Conservation (phyloP, 2,888 invertebrate genomes). For the Tiliacea citrago region DNA sequence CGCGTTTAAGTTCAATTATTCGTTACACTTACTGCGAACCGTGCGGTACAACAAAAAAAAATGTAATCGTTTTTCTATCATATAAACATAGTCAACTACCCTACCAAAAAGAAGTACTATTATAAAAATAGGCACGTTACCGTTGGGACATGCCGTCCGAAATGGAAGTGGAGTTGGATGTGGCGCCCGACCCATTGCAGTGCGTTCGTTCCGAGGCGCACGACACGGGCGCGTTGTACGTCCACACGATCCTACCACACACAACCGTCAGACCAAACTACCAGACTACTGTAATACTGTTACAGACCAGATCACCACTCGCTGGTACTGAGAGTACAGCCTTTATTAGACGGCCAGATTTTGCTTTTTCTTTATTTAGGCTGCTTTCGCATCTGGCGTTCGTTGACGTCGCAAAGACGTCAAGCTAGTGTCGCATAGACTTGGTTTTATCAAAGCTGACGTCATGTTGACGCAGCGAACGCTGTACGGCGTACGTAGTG, state of each 20-base stretch:
- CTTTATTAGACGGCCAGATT: background rate
- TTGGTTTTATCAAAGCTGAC: background rate
- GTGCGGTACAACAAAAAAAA: background rate
- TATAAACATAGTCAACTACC: constrained; percentile 48
- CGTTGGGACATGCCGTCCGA: constrained; percentile 89
- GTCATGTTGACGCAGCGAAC: background rate
- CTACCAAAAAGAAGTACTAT: constrained; percentile 35
- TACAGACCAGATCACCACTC: constrained; percentile 42
- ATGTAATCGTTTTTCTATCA: background rate
- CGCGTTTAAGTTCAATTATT: background rate
- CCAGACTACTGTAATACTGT: constrained; percentile 26
- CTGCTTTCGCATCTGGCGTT: constrained; percentile 4
- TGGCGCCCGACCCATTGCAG: constrained; percentile 91
- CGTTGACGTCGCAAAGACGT: background rate
- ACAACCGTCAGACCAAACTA: constrained; percentile 50
- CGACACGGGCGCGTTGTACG: constrained; percentile 96
- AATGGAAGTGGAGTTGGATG: constrained; percentile 91
- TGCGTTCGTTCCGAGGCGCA: constrained; percentile 90
- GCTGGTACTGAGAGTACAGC: constrained; percentile 1
- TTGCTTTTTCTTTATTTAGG: background rate
- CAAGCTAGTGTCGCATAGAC: background rate
- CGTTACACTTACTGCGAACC: background rate
- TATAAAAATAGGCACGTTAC: constrained; percentile 68
- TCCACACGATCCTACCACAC: constrained; percentile 95
- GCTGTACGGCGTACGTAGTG: background rate